Percentiles rank a stretch among this genome's conserved stretches.
Conservation (phyloP, 2,888 invertebrate genomes). For the Urechis unicinctus region DNA sequence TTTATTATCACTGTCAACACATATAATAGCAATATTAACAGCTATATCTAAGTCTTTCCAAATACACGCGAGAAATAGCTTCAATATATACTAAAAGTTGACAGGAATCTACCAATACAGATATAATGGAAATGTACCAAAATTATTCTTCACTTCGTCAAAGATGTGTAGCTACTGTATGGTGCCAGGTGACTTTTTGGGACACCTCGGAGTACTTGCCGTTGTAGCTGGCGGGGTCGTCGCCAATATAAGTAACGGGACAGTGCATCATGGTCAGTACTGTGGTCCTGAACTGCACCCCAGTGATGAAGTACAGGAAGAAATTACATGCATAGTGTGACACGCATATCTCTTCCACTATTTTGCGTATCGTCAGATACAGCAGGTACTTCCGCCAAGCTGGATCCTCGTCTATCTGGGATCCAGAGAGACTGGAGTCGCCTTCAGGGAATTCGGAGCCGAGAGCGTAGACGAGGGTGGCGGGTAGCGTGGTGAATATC, state of each 20-base stretch:
- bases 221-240: not conserved
- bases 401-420: constrained; percentile 25
- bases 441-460: constrained; percentile 30
- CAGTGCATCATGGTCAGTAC: constrained; percentile 1
- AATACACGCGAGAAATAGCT: too few species aligned
- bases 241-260: too few species aligned
- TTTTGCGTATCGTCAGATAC: constrained; percentile 27
- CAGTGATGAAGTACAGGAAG: constrained; percentile 35
- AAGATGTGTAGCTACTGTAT: not conserved
- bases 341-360: constrained; percentile 34
- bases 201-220: not conserved
- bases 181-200: not conserved
- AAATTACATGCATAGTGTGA: constrained; percentile 43
- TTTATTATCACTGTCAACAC: too few species aligned
- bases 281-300: constrained; percentile 28
- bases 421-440: constrained; percentile 23
- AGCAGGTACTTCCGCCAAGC: constrained; percentile 28
- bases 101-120: too few species aligned
- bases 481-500: constrained; percentile 46
- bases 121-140: too few species aligned
- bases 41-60: too few species aligned
- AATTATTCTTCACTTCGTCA: too few species aligned
- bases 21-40: too few species aligned
- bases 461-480: constrained; percentile 42
- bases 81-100: too few species aligned